Evolutionary conservation across 2,113 vertebrate genomes (phyloP), one percentile per base, ranked within the genome.

Genomic region (Calcarius ornatus): DNA sequence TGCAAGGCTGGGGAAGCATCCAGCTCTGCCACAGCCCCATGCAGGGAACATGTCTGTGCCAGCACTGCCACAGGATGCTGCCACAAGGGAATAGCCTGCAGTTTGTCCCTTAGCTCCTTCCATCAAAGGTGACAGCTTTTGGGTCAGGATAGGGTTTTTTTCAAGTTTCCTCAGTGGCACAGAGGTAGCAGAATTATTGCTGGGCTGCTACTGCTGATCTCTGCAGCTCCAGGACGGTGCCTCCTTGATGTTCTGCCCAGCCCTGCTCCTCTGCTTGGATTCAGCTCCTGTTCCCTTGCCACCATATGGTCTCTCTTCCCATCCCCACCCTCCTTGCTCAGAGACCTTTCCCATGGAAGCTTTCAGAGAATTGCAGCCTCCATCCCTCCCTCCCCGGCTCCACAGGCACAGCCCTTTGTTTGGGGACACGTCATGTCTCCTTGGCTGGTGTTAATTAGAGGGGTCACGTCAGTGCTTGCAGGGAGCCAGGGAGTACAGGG

Each of bases 11-110:
- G 4, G 65, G 80, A 56, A 51, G 37, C 1, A 1, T 59, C 53
- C 43, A 3, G 70, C 37, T 78, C 79, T 10, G 1, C 13, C 7
- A 25, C 68, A 75, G 59, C 37, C 18, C 73, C 5, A 2, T 4
- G 53, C 53, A 54, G 79, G 1, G 3, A 81, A 60, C 59, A 50
- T 43, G 8, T 24, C 45, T 20, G 10, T 16, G 28, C 45, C 61
- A 53, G 72, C 38, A 4, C 2, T 43, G 40, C 75, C 59, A 45
- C 0, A 6, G n/a, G 65, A 35, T 51, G 61, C 37, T 84, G 65
- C 81, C 7, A 0, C 1, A 0, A 27, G 17, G 43, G 13, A 69
- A 45, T 12, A 43, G 20, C n/a, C 76, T 19, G 37, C 25, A 21
- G 13, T 14, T 45, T 28, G 10, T 17, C 78, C 47, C 47, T 50